Evolutionary conservation across 2,113 vertebrate species (phyloP).

Genomic region (Meles meles): DNA sequence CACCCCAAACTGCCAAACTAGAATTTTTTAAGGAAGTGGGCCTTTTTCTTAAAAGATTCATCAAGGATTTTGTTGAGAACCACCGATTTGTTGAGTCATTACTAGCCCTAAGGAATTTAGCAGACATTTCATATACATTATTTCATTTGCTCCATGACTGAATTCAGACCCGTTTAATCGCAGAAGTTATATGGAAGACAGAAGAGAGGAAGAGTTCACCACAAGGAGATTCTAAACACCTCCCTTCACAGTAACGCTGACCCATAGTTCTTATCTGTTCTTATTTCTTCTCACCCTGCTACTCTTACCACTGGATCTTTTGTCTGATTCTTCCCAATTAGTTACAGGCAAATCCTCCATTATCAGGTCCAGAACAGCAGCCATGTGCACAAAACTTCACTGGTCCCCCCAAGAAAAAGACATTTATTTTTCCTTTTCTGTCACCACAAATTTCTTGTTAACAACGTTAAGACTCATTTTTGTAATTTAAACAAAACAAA

Average conservation of each 20-base stretch:
- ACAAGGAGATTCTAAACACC: background rate
- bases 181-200: background rate
- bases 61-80: background rate
- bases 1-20: background rate
- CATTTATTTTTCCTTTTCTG: conserved; percentile 52
- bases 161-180: background rate
- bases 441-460: conserved; percentile 3
- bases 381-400: background rate
- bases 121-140: background rate
- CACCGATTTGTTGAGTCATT: background rate
- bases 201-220: background rate
- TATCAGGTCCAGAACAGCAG: background rate
- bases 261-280: background rate
- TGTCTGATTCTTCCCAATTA: background rate
- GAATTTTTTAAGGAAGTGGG: background rate
- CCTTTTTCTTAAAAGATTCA: background rate
- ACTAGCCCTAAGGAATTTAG: background rate
- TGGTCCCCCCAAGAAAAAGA: background rate
- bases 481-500: conserved; percentile 39
- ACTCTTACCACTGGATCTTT: background rate
- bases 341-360: background rate
- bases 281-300: background rate
- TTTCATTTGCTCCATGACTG: background rate
- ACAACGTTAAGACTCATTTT: background rate
- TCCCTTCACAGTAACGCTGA: background rate